These are phyloP conservation scores for Oceanodroma leucorhoa DNA, from an alignment of 2,797 vertebrate species.

Conservation along the genomic window DNA sequence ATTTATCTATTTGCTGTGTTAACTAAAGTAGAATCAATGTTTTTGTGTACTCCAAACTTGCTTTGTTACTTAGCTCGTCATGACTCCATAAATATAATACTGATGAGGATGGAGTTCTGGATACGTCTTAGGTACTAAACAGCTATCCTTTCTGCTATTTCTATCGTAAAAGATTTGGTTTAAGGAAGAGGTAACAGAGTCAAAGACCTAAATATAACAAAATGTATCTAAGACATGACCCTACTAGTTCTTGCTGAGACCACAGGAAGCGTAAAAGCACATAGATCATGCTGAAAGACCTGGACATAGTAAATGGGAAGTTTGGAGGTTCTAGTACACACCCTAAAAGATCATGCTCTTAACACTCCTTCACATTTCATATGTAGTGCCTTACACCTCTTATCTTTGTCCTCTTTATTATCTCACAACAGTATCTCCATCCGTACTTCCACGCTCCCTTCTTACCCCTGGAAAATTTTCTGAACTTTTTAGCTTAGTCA, in stretches of 20 bases:
- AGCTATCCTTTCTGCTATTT: neutral
- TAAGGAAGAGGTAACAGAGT: neutral
- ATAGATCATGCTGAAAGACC: neutral
- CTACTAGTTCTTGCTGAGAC: neutral
- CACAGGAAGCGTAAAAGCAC: neutral
- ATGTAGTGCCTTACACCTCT: neutral
- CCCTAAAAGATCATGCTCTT: neutral
- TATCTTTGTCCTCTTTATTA: neutral
- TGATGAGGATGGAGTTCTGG: neutral
- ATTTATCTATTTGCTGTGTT: neutral
- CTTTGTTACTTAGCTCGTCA: neutral
- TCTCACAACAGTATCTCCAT: neutral
- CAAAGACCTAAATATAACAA: neutral
- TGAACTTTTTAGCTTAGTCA: neutral
- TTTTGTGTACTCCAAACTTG: neutral
- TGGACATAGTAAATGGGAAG: neutral
- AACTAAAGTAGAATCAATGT: neutral
- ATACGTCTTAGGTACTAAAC: neutral
- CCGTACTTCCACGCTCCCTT: neutral
- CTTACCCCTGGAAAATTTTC: neutral
- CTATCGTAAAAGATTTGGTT: neutral
- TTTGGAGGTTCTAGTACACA: rapidly evolving
- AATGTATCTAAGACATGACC: neutral
- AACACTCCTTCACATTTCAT: neutral
- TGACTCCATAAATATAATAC: neutral